Conservation (phyloP, 2,113 vertebrate species). For the Odobenus rosmarus region DNA sequence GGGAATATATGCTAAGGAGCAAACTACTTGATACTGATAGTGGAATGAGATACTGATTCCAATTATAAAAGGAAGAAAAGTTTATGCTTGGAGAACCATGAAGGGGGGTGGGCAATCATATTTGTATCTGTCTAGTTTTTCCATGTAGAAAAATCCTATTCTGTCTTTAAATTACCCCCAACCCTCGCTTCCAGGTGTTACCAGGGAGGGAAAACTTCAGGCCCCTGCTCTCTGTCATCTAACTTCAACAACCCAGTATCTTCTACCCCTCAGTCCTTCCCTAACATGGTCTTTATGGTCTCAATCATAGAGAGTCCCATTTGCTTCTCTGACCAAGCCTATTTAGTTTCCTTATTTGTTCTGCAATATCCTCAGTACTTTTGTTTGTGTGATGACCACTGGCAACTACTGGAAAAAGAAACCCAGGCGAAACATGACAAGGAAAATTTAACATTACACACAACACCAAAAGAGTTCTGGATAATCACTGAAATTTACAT, state of each 20-base stretch:
- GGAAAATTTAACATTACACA: background rate
- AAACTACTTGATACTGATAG: background rate
- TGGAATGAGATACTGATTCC: background rate
- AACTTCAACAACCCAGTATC: background rate
- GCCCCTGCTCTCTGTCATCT: accelerated
- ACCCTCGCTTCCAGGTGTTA: background rate
- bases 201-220: too few relatives aligned
- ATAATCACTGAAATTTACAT: background rate
- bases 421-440: background rate
- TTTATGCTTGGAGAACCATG: background rate
- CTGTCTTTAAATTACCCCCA: background rate
- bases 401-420: background rate
- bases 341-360: background rate
- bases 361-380: background rate
- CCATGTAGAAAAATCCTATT: background rate
- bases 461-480: background rate
- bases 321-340: background rate
- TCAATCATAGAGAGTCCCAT: background rate
- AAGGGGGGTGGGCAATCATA: accelerated
- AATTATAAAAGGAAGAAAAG: background rate
- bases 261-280: background rate
- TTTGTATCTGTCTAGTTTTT: background rate
- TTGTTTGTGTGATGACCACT: background rate
- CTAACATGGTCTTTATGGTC: accelerated
- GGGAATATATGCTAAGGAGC: background rate